A percentile compares a stretch with the other conserved stretches of the same genome.
phyloP scores from a whole-genome alignment of 2,797 vertebrate genomes.

The Erpetoichthys calabaricus region DNA sequence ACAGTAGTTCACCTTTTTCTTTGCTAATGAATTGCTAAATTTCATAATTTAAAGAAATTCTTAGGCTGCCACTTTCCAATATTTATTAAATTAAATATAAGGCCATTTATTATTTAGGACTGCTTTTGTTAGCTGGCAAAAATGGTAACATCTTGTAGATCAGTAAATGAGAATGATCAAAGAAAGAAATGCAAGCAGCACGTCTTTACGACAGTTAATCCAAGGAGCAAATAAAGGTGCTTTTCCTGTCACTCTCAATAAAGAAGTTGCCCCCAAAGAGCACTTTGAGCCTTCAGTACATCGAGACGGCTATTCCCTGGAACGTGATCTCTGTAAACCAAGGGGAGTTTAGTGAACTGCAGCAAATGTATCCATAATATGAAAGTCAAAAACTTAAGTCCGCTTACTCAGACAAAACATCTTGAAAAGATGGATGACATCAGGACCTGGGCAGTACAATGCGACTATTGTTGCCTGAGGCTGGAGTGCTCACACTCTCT shows the following conservation, averaged over 20 bases:
- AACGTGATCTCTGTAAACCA: slow-evolving; percentile 10
- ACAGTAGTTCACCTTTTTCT: too few relatives aligned
- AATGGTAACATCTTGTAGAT: not conserved
- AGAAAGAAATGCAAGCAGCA: not conserved
- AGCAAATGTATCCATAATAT: slow-evolving; percentile 11
- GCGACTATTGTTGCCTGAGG: slow-evolving; percentile 10
- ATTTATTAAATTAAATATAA: too few relatives aligned
- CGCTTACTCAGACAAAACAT: slow-evolving; percentile 15
- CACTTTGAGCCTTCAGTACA: slow-evolving; percentile 11
- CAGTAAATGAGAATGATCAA: not conserved
- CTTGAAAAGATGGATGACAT: slow-evolving; percentile 15
- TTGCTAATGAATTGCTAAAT: too few relatives aligned
- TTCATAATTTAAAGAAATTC: too few relatives aligned
- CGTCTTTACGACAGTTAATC: slow-evolving; percentile 5
- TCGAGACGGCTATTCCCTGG: slow-evolving; percentile 23
- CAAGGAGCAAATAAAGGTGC: not conserved
- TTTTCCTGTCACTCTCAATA: not conserved
- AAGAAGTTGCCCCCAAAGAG: not conserved
- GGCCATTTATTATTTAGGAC: too few relatives aligned
- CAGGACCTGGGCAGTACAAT: slow-evolving; percentile 14
- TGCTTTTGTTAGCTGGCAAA: too few relatives aligned
- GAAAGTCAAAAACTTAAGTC: slow-evolving; percentile 4
- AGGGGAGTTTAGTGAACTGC: slow-evolving; percentile 14
- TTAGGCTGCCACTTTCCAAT: too few relatives aligned
- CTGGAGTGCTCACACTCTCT: slow-evolving; percentile 9